Evolutionary conservation across 2,797 vertebrate genomes (phyloP).

Genomic region (Pelodytes ibericus): DNA sequence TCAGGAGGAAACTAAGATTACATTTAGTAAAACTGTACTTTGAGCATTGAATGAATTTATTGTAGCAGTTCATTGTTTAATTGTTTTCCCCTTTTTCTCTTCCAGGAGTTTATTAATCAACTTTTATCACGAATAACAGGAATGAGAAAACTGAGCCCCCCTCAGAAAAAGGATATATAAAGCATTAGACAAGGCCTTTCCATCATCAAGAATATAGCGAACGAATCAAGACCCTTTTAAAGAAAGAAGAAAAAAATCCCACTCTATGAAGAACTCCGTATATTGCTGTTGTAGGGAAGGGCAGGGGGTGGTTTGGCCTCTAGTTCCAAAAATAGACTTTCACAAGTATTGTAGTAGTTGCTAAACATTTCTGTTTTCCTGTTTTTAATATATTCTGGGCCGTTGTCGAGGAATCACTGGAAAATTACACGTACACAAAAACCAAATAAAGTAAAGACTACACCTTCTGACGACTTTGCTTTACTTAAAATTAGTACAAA

Average conservation of each 20-base stretch:
- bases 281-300: constrained; percentile 58
- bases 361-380: constrained; percentile 52
- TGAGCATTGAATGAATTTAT: no score
- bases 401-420: constrained; percentile 11
- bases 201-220: constrained; percentile 63
- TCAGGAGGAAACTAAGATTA: no score
- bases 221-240: constrained; percentile 61
- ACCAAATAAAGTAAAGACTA: not conserved
- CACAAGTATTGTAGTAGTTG: constrained; percentile 61
- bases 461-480: not conserved
- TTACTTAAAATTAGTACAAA: not conserved
- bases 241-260: constrained; percentile 59
- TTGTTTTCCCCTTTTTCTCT: constrained; percentile 42
- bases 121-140: constrained; percentile 93
- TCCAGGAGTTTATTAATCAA: constrained; percentile 91
- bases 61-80: not conserved
- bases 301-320: constrained; percentile 57
- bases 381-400: constrained; percentile 55
- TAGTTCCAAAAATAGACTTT: constrained; percentile 66
- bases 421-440: constrained; percentile 8
- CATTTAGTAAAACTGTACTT: no score
- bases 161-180: constrained; percentile 94
- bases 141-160: constrained; percentile 95
- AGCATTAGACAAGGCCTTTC: constrained; percentile 60
- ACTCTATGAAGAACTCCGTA: constrained; percentile 64